Percentiles rank a stretch among this genome's conserved stretches.
Conservation (phyloP, 2,113 vertebrate species). For the Phasianus colchicus region DNA sequence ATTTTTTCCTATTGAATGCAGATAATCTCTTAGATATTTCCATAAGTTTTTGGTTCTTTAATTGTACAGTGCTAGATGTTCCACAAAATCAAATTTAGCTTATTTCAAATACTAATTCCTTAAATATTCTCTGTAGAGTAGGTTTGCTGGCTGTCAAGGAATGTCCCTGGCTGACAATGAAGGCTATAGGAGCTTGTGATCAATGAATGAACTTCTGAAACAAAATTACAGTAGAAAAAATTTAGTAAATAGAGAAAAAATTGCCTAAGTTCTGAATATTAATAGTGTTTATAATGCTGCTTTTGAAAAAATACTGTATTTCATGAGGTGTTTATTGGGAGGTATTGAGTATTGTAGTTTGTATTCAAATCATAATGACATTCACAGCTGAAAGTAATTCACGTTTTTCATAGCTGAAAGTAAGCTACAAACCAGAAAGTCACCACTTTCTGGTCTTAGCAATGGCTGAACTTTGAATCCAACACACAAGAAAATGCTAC, state of each 20-base stretch:
- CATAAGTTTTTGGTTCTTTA: background rate
- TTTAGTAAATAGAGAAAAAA: background rate
- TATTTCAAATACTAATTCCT: background rate
- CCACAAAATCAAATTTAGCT: background rate
- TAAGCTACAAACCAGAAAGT: too few relatives aligned
- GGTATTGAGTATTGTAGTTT: background rate
- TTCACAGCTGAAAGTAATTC: background rate
- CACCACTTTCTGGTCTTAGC: slow-evolving; percentile 6
- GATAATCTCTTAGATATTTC: background rate
- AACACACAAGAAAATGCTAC: slow-evolving; percentile 42
- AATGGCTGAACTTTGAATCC: slow-evolving; percentile 31
- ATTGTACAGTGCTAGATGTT: slow-evolving; percentile 21
- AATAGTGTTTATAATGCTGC: background rate
- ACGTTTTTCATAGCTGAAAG: background rate
- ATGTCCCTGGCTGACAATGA: background rate
- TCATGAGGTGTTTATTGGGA: background rate
- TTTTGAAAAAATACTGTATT: background rate
- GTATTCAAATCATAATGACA: background rate
- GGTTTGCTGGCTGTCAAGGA: slow-evolving; percentile 44
- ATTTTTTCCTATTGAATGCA: background rate
- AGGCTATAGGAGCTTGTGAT: background rate
- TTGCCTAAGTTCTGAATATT: background rate
- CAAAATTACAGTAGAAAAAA: background rate
- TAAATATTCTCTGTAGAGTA: background rate
- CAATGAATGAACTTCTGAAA: background rate